Conservation (phyloP, 2,888 invertebrate species). For the Leptinotarsa peninsularis region DNA sequence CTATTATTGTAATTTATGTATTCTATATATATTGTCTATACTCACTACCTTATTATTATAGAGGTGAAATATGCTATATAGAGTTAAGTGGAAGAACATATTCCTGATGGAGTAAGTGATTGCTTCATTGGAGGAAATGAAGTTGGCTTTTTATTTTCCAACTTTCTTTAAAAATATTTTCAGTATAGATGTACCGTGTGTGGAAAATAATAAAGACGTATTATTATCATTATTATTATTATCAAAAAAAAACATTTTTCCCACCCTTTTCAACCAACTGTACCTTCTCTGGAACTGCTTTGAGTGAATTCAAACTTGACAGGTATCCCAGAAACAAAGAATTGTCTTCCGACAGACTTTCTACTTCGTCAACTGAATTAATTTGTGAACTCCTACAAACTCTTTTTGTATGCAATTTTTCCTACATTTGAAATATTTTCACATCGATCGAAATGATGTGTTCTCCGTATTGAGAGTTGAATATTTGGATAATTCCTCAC, state of each 20-base stretch:
- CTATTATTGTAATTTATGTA: too few species aligned
- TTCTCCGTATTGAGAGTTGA: not conserved
- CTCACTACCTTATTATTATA: too few species aligned
- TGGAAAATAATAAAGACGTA: too few species aligned
- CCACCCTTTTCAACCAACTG: not conserved
- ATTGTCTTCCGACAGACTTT: not conserved
- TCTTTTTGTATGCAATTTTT: constrained; percentile 6
- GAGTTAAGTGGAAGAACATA: too few species aligned
- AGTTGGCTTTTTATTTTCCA: too few species aligned
- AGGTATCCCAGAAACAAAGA: not conserved
- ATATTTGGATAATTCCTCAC: not conserved
- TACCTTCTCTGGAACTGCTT: not conserved
- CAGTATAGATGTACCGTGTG: too few species aligned
- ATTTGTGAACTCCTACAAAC: not conserved
- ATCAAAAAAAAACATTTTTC: not conserved
- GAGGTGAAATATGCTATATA: too few species aligned
- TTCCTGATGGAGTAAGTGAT: too few species aligned
- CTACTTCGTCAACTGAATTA: not conserved
- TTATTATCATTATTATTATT: too few species aligned
- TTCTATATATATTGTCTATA: too few species aligned
- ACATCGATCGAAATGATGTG: constrained; percentile 17
- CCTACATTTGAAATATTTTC: constrained; percentile 24
- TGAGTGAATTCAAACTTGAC: not conserved
- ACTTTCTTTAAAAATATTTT: too few species aligned
- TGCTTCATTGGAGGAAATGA: too few species aligned